Base-by-base conservation (phyloP, 37 sponge, comb jelly and placozoan species). In the Halichondria panicea region DNA sequence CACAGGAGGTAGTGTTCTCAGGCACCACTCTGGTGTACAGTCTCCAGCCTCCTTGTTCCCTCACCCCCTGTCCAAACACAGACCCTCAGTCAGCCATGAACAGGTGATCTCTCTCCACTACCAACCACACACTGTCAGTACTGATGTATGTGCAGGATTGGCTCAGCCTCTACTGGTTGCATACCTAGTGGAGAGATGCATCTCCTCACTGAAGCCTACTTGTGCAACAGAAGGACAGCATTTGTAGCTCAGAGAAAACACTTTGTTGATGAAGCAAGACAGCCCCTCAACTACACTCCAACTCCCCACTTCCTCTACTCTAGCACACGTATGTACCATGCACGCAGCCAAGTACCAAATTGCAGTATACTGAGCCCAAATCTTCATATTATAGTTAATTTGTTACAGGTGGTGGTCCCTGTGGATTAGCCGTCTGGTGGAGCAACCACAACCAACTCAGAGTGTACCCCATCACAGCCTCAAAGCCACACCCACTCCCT, bases 371-470 rank as follows among this genome's bases (percentile, higher is more conserved):
- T 28, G 30, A 53, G 74, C 34, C 43, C 28, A 46, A 41, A 12
- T n/a, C n/a, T n/a, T n/a, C n/a, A n/a, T n/a, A n/a, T n/a, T n/a
- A n/a, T n/a, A n/a, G n/a, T n/a, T n/a, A n/a, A n/a, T n/a, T n/a
- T n/a, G n/a, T n/a, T n/a, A n/a, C n/a, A n/a, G n/a, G n/a, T n/a
- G n/a, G n/a, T n/a, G n/a, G n/a, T n/a, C n/a, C n/a, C n/a, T 55
- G 41, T 19, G 38, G 70, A 31, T n/a, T 88, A 30, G 77, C 82
- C 4, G 42, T 81, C 19, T 82, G 82, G 83, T 88, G 88, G 88
- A 61, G 72, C 48, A 54, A 38, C 32, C 28, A 68, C 24, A 43
- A 56, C 0, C 71, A 88, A 4, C 65, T 88, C 32, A 0, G 54
- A 0, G 24, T 81, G 56, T 88, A 88, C 67, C 55, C 77, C 12